A percentile compares a stretch with the other conserved stretches of the same genome.
These are phyloP conservation scores for Pteronura brasiliensis DNA, from an alignment of 2,113 vertebrate species.

Conservation along the genomic window DNA sequence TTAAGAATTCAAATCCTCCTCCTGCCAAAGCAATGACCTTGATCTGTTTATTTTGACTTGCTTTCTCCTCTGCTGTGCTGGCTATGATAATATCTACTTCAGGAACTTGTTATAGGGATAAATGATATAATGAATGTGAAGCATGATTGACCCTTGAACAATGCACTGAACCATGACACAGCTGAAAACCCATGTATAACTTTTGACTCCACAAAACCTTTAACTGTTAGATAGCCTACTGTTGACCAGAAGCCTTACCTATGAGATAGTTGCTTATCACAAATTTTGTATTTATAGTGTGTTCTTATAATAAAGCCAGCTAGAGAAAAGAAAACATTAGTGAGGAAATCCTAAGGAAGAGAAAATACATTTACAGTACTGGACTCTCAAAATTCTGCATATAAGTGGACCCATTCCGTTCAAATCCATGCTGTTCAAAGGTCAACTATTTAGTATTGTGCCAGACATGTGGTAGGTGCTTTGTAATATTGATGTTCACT, in stretches of 20 bases:
- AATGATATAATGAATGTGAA: conserved; percentile 13
- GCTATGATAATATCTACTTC: not conserved
- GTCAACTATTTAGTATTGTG: not conserved
- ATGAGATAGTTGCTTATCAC: not conserved
- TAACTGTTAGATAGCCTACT: not conserved
- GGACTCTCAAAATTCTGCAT: not conserved
- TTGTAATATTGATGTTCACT: not conserved
- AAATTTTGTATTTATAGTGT: not conserved
- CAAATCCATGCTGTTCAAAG: not conserved
- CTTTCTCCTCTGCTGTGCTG: not conserved
- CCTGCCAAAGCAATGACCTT: not conserved
- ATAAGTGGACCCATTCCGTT: not conserved
- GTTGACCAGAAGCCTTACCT: not conserved
- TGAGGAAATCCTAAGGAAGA: not conserved
- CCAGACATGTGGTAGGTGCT: not conserved
- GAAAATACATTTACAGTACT: not conserved
- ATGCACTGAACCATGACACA: not conserved
- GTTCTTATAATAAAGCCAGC: not conserved
- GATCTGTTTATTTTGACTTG: conserved; percentile 14
- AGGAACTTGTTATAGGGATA: conserved; percentile 12
- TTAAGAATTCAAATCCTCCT: not conserved
- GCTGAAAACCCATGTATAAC: not conserved
- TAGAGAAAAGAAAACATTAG: not conserved
- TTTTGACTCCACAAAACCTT: not conserved
- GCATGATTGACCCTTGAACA: not conserved